These are phyloP conservation scores for Cepaea nemoralis DNA, from an alignment of 1,140 invertebrate genomes.

Conservation along the genomic window DNA sequence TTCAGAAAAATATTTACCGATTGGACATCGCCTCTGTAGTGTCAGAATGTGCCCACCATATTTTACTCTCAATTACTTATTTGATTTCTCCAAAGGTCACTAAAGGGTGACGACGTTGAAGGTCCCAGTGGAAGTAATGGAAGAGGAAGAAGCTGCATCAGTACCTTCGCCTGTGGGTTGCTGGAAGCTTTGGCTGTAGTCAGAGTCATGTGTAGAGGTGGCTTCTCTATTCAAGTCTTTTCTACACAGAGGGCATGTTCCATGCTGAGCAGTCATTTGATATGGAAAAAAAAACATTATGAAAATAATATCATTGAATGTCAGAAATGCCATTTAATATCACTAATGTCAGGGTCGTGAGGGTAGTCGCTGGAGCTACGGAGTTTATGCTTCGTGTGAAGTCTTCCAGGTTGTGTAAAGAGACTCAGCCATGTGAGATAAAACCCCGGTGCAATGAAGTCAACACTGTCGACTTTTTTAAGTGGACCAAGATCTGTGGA, in stretches of 20 bases:
- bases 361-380: too few species aligned
- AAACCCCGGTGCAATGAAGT: too few species aligned
- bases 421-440: too few species aligned
- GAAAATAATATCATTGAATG: too few species aligned
- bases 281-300: neutral
- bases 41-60: neutral
- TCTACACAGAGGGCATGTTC: conserved; percentile 94
- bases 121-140: conserved; percentile 25
- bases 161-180: neutral
- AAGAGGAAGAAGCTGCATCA: neutral
- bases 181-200: conserved; percentile 1
- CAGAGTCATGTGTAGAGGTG: conserved; percentile 54
- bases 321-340: too few species aligned
- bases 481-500: too few species aligned
- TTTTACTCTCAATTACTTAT: neutral
- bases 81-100: neutral
- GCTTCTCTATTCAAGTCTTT: conserved; percentile 74
- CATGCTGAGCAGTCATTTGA: conserved; percentile 82
- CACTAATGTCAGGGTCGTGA: too few species aligned
- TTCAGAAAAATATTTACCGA: neutral
- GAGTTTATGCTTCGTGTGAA: too few species aligned
- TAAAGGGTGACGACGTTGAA: conserved; percentile 19
- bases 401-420: too few species aligned
- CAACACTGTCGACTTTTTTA: too few species aligned
- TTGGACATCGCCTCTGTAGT: neutral